Percentiles rank a stretch among this genome's conserved stretches.
Evolutionary conservation across 2,797 vertebrate species (phyloP).

Genomic region (Propithecus perrieri): DNA sequence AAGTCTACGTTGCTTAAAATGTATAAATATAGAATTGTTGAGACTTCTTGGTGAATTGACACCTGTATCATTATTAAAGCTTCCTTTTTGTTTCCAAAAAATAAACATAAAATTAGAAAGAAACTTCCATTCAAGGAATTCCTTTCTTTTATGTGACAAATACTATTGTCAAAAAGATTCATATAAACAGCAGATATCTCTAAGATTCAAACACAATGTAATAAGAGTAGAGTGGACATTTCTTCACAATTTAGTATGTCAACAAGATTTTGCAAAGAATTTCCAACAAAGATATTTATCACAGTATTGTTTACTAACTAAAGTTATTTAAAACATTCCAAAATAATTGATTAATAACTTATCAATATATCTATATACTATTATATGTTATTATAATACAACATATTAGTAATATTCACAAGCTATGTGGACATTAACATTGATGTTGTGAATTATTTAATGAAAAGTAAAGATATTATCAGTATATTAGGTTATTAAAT

Average conservation of each 20-base stretch:
- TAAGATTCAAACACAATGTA: background rate
- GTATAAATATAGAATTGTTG: no score
- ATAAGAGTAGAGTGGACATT: background rate
- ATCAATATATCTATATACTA: background rate
- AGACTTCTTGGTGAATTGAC: no score
- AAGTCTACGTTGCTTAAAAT: no score
- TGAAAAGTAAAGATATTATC: background rate
- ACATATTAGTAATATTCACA: background rate
- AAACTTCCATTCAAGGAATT: background rate
- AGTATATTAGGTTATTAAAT: background rate
- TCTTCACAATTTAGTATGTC: background rate
- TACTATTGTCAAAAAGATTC: background rate
- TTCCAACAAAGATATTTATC: background rate
- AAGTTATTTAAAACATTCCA: background rate
- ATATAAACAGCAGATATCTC: background rate
- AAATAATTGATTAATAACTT: background rate
- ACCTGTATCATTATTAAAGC: no score
- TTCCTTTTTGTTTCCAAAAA: no score
- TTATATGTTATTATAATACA: background rate
- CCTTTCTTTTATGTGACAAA: background rate
- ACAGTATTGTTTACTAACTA: background rate
- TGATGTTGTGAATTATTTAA: background rate
- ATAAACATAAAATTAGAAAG: no score
- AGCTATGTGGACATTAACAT: background rate
- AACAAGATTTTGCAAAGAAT: background rate